Base-by-base conservation (phyloP, 2,888 invertebrate species). In the Aspidiotus rigidus region DNA sequence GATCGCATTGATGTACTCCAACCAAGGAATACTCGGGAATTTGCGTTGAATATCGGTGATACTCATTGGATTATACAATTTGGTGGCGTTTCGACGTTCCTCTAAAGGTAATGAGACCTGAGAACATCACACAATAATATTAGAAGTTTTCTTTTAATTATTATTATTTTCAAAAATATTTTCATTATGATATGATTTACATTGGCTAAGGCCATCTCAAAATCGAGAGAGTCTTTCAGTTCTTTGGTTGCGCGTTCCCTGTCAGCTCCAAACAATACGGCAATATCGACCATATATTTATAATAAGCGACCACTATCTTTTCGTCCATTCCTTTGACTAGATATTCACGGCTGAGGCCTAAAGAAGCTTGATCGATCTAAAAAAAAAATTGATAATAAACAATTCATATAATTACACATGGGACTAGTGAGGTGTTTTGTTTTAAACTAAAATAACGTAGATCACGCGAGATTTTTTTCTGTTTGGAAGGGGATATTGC, bases 51-150 rank as follows among this genome's bases (percentile, higher is more conserved):
- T 78, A 74, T 94, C 84, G 1, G 79, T 78, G n/a, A 96, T 80
- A 0, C 88, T 89, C 86, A 91, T 92, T 8, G 93, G 89, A 75
- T 96, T 94, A 81, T 95, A 95, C n/a, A 95, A 81, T 73, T 87
- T 87, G 7, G 90, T 88, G 8, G 92, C 91, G 77, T 96, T 93
- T 73, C 95, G 85, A 59, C 95, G 84, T 79, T 95, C 89, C 77
- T 95, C 95, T 74, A 88, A 85, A 7, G 93, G 92, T 77, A 90
- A 80, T 8, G 91, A 91, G 75, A 89, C 90, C 90, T 91, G 77
- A n/a, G 49, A 3, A 49, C 10, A 49, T 49, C 49, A 11, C 10
- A 49, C 49, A 49, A 49, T 28, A 28, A 5, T 5, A 49, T 49
- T n/a, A 49, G n/a, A 49, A n/a, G 49, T 49, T 49, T 49, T 49